Conservation (phyloP, 2,797 vertebrate species). For the Hydrophis major region DNA sequence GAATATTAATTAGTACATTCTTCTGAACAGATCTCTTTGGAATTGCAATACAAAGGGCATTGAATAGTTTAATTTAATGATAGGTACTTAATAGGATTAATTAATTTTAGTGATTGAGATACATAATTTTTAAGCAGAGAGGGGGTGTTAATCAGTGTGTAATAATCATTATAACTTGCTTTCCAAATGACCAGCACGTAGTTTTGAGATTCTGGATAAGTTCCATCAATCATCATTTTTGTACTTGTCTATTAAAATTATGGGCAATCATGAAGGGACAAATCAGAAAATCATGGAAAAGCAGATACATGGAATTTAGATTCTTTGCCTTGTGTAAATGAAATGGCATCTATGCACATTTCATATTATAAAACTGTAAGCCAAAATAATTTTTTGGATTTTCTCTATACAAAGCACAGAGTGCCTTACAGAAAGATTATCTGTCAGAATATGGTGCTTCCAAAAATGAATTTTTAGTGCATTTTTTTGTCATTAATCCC, state of each 20-base stretch:
- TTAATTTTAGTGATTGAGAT: background rate
- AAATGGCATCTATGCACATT: background rate
- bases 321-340: background rate
- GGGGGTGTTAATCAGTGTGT: background rate
- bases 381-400: background rate
- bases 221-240: background rate
- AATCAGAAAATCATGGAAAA: background rate
- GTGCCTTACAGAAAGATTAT: background rate
- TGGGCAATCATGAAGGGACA: background rate
- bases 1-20: background rate
- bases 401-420: background rate
- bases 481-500: slow-evolving; percentile 17
- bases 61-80: background rate
- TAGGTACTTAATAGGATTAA: background rate
- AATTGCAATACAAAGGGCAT: background rate
- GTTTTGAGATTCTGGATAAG: background rate
- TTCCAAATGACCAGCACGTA: background rate
- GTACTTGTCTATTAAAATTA: background rate
- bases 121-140: background rate
- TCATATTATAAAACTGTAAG: background rate
- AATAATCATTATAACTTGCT: background rate
- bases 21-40: background rate
- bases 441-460: background rate
- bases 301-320: background rate
- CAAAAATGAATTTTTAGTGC: slow-evolving; percentile 8